phyloP scores from a whole-genome alignment of 1,140 invertebrate genomes.

The Lepidostoma basale region DNA sequence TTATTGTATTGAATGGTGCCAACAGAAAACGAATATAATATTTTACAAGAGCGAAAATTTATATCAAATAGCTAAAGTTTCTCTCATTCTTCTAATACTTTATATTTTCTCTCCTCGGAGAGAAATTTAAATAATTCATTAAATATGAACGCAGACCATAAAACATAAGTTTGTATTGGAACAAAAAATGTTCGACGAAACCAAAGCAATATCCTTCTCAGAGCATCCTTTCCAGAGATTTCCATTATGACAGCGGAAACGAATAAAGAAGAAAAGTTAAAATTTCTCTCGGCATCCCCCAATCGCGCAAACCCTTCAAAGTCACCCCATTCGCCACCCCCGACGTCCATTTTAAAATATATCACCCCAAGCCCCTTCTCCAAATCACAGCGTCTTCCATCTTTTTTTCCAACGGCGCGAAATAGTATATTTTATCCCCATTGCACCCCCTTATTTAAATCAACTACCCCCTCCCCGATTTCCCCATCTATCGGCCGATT shows the following conservation, averaged over 20 bases:
- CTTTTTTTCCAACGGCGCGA: slow-evolving; percentile 28
- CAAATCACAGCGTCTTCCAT: slow-evolving; percentile 22
- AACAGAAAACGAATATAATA: no score
- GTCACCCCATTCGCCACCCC: neutral
- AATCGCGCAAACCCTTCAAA: slow-evolving; percentile 23
- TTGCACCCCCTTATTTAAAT: slow-evolving; percentile 11
- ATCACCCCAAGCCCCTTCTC: neutral
- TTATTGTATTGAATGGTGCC: no score
- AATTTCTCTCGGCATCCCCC: slow-evolving; percentile 28
- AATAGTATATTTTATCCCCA: slow-evolving; percentile 14
- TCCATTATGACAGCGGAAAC: slow-evolving; percentile 39
- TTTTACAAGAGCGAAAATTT: no score
- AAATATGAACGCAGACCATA: no score
- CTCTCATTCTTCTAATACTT: no score
- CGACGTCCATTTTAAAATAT: slow-evolving; percentile 28
- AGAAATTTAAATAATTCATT: no score
- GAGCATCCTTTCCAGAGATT: slow-evolving; percentile 20
- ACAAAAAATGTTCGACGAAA: slow-evolving; percentile 6
- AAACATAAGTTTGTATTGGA: no score
- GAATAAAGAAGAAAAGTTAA: slow-evolving; percentile 43
- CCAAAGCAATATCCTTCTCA: slow-evolving; percentile 8
- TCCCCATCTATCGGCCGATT: slow-evolving; percentile 15
- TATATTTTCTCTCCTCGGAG: no score
- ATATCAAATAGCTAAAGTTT: no score
- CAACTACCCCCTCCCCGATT: neutral